Evolutionary conservation across 1,140 invertebrate species (phyloP), one percentile per base, ranked within the genome.

Genomic region (Drosophila quadrilineata): DNA sequence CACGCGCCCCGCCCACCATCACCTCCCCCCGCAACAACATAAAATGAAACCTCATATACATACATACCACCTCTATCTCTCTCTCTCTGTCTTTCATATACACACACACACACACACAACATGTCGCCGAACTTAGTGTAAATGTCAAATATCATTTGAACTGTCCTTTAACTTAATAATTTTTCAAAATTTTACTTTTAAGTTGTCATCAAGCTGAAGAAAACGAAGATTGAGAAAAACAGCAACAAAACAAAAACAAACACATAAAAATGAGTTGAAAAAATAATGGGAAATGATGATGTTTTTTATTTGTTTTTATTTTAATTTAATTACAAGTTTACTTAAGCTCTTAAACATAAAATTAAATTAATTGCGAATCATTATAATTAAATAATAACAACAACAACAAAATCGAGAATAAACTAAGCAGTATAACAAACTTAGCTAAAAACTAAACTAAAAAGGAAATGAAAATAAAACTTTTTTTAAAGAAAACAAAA

Each of bases 401-500:
- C n/a, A n/a, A n/a, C n/a, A n/a, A n/a, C n/a, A n/a, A n/a, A n/a
- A n/a, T n/a, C n/a, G n/a, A n/a, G n/a, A n/a, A n/a, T n/a, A n/a
- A n/a, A n/a, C n/a, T n/a, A n/a, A n/a, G n/a, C n/a, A n/a, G 10
- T 31, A 60, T 28, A 33, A 6, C 24, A 33, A 73, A 71, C 60
- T 65, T 80, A 85, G 79, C 82, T 85, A 75, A 76, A 80, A 49
- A 57, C 43, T 77, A 67, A 74, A 71, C 63, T 68, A 58, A 59
- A 48, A 57, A 53, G 41, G 40, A 56, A 41, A 70, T 40, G 48
- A 64, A 54, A 71, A 56, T 3, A 26, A 60, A 65, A 62, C 56
- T 62, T 75, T 71, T 71, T 54, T 53, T 24, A 53, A 65, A 88
- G 76, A 71, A n/a, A n/a, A n/a, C n/a, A n/a, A 88, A 87, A 75